Base-by-base conservation (phyloP, 2,888 invertebrate species). In the Cecidostiba fungosa region DNA sequence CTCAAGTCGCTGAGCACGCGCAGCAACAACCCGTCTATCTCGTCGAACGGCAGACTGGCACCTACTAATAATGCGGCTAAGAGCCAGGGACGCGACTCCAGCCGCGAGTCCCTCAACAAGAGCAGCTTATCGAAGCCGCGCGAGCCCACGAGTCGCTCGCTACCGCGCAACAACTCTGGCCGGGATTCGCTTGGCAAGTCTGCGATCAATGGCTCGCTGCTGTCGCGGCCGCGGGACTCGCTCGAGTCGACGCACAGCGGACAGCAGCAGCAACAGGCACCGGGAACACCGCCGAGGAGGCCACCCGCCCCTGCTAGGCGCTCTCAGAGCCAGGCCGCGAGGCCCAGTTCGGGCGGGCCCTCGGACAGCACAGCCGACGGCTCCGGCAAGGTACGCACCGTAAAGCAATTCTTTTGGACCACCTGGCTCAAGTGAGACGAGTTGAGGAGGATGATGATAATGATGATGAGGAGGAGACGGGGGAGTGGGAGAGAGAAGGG, bases 401-500 rank as follows among this genome's bases (percentile, higher is more conserved):
- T 94, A 91, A 95, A 95, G 94, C 95, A 95, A 93, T 95, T 95
- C 94, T 96, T 96, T 95, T 96, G 96, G 96, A 95, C 94, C 94
- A 95, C 93, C 94, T 95, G 95, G 95, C 94, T 95, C 94, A 95
- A 95, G 95, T 94, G 85, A 90, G 47, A 66, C 26, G 66, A 66
- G 66, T 66, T 16, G 66, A 29, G 66, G 29, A 29, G 12, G 26
- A 62, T 26, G 59, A 59, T n/a, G 23, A 23, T 59, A 32, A 16
- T 39, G n/a, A 74, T 23, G 47, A 62, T 23, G 36, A 62, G 59
- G 16, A 10, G 47, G 16, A 14, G 32, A 62, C 26, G 62, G 6
- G 14, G 59, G 10, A n/a, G 50, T 47, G 12, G 8, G 26, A 16
- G 47, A 47, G 50, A 23, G 26, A 74, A 59, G 59, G 50, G 50